Evolutionary conservation across 2,113 vertebrate genomes (phyloP), one percentile per base, ranked within the genome.

Genomic region (Xiphophorus hellerii): DNA sequence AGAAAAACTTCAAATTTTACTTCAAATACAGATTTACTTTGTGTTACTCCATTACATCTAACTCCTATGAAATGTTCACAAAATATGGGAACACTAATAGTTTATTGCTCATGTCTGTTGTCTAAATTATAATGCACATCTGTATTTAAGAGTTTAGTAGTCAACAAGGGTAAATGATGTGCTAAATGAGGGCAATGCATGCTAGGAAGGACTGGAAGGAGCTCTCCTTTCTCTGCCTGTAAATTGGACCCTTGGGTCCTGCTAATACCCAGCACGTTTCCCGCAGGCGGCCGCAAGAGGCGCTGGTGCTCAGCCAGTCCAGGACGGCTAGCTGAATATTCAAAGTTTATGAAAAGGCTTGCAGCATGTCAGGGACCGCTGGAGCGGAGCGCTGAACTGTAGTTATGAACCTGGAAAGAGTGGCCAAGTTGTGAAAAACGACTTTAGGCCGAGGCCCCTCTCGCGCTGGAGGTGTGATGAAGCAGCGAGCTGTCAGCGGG

Each of bases 301-400:
- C 90, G 94, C 93, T 94, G 75, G 81, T 78, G 85, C 72, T 78
- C 83, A 42, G 48, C 61, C 73, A 76, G 78, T 72, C 65, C 54
- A 65, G 22, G 76, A 80, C 81, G 72, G 65, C 71, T 69, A 58
- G 60, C 31, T 27, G n/a, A 86, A 85, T 87, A 80, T 78, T 77
- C 69, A 92, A 94, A 94, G 91, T 94, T 94, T 92, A 84, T 84
- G 62, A 89, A 58, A 72, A 81, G 87, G 80, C 73, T 79, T 79
- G 84, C 84, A 77, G 87, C 78, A 62, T 20, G 73, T 29, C 17
- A 5, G 70, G 66, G 66, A 77, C 30, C 69, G 25, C 27, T 27
- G 64, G 69, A 69, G 62, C 12, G 14, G 63, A 62, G 69, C 62
- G 78, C 42, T 74, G 48, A 71, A 28, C 62, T 29, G 70, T 48